Evolutionary conservation across 2,797 vertebrate genomes (phyloP).

Genomic region (Takifugu rubripes): DNA sequence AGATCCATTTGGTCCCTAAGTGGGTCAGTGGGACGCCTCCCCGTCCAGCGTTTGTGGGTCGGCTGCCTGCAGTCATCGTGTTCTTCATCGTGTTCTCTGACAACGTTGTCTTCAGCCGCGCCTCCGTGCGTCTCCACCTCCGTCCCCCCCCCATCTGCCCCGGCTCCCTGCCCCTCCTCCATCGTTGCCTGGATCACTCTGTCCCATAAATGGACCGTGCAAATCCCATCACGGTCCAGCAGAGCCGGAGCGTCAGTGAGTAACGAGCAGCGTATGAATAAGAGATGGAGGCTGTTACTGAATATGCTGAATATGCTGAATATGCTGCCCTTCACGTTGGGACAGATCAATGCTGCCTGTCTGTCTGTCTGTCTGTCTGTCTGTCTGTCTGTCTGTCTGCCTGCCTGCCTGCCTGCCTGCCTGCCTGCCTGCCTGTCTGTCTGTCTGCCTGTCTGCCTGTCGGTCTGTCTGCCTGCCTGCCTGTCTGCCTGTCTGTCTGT

Average conservation of each 20-base stretch:
- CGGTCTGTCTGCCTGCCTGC: too few species aligned
- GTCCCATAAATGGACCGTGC: conserved; percentile 56
- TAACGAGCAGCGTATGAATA: conserved; percentile 53
- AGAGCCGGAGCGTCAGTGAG: conserved; percentile 54
- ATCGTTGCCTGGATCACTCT: conserved; percentile 7
- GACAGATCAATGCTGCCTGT: conserved; percentile 37
- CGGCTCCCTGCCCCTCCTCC: conserved; percentile 10
- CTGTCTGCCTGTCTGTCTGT: too few species aligned
- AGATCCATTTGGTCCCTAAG: conserved; percentile 40
- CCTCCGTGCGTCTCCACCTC: conserved; percentile 9
- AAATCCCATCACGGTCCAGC: conserved; percentile 52
- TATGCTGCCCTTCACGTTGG: conserved; percentile 43
- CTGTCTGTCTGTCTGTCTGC: too few species aligned
- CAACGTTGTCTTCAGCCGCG: neutral
- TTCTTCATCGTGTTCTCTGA: conserved; percentile 25
- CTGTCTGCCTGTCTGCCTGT: too few species aligned
- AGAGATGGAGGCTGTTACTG: conserved; percentile 38
- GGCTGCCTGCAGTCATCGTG: conserved; percentile 26
- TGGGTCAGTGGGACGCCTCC: conserved; percentile 55
- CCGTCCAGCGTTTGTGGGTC: conserved; percentile 10
- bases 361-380: too few species aligned
- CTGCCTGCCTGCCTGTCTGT: too few species aligned
- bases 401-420: too few species aligned
- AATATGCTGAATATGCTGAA: conserved; percentile 29
- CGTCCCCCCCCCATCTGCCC: conserved; percentile 9